phyloP scores from a whole-genome alignment of 2,113 vertebrate genomes.

The Echinops telfairi region DNA sequence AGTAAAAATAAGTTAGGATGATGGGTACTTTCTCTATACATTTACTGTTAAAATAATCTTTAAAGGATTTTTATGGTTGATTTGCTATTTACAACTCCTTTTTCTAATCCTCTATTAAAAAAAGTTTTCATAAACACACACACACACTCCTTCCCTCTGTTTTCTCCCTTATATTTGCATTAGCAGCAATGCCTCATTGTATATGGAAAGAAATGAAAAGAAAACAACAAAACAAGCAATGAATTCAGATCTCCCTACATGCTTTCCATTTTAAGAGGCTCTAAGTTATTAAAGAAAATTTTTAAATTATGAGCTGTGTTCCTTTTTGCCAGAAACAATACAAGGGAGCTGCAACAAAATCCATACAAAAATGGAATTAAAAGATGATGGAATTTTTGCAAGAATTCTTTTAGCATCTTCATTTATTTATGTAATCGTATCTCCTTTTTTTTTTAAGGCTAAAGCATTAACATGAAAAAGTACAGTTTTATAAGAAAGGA shows the following conservation, averaged over 20 bases:
- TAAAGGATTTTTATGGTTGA: constrained; percentile 24
- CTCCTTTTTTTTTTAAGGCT: constrained; percentile 4
- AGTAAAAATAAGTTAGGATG: constrained; percentile 35
- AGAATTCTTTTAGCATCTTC: too few species aligned
- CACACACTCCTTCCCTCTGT: neutral
- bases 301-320: neutral
- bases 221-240: neutral
- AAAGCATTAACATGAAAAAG: constrained; percentile 61
- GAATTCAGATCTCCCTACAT: constrained; percentile 34
- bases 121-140: neutral
- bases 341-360: too few species aligned
- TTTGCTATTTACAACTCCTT: neutral
- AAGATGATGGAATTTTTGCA: too few species aligned
- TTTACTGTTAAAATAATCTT: constrained; percentile 1
- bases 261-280: constrained; percentile 30
- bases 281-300: constrained; percentile 39
- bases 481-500: constrained; percentile 3
- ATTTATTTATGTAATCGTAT: neutral
- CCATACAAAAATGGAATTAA: too few species aligned
- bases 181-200: neutral
- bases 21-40: constrained; percentile 14
- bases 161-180: constrained; percentile 43
- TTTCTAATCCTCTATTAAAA: neutral
- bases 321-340: constrained; percentile 49
- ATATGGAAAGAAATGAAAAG: neutral